phyloP scores from a whole-genome alignment of 2,888 invertebrate genomes.

The Phyto melanocephala region DNA sequence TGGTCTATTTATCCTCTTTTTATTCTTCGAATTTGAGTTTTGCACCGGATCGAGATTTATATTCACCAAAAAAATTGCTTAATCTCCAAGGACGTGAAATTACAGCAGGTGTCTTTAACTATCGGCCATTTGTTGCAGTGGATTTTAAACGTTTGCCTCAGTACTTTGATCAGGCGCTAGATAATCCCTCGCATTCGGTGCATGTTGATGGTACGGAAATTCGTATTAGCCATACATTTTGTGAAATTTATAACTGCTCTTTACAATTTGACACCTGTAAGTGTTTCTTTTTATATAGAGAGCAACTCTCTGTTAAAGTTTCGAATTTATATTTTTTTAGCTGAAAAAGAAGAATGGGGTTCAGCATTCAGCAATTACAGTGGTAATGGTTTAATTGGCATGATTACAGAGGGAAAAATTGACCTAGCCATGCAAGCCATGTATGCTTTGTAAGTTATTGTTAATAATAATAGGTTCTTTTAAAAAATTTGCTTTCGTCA shows the following conservation, averaged over 20 bases:
- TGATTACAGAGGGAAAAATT: slow-evolving; percentile 81
- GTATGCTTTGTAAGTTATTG: slow-evolving; percentile 66
- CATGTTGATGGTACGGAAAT: slow-evolving; percentile 81
- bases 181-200: slow-evolving; percentile 57
- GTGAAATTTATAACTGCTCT: slow-evolving; percentile 78
- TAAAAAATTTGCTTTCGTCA: too few species aligned
- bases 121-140: slow-evolving; percentile 74
- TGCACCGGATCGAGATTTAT: slow-evolving; percentile 34
- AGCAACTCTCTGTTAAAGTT: fast-evolving
- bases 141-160: slow-evolving; percentile 69
- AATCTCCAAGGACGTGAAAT: slow-evolving; percentile 73
- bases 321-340: not conserved
- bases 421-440: slow-evolving; percentile 78
- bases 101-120: slow-evolving; percentile 72
- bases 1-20: slow-evolving; percentile 68
- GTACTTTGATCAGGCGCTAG: slow-evolving; percentile 64
- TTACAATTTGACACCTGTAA: slow-evolving; percentile 74
- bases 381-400: slow-evolving; percentile 83
- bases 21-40: slow-evolving; percentile 59
- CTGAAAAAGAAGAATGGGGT: slow-evolving; percentile 82
- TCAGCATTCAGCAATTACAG: slow-evolving; percentile 82
- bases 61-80: slow-evolving; percentile 67
- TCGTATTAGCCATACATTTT: slow-evolving; percentile 76
- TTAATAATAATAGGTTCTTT: too few species aligned
- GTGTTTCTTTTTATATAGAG: slow-evolving; percentile 15